These are phyloP conservation scores for Agrilus mali DNA, from an alignment of 2,888 invertebrate species.

Conservation along the genomic window DNA sequence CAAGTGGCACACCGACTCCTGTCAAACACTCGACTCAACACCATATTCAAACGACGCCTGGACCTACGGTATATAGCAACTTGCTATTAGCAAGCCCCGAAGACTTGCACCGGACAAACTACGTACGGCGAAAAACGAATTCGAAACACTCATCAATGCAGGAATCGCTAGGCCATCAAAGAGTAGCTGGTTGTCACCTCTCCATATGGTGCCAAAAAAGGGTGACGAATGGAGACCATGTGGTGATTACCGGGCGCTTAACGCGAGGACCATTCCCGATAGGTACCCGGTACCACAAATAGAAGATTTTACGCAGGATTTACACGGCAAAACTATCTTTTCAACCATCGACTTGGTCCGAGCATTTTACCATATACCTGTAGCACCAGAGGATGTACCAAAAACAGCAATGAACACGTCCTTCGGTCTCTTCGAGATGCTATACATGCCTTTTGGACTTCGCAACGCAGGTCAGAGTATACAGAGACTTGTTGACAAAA, in stretches of 20 bases:
- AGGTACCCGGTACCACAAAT: constrained; percentile 29
- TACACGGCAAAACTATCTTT: constrained; percentile 19
- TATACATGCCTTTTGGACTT: constrained; percentile 25
- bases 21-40: too few relatives aligned
- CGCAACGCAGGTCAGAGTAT: constrained; percentile 30
- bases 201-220: constrained; percentile 20
- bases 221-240: constrained; percentile 11
- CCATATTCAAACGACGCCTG: constrained; percentile 10
- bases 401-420: constrained; percentile 18
- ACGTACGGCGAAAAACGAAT: constrained; percentile 13
- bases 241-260: constrained; percentile 17
- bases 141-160: constrained; percentile 16
- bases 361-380: constrained; percentile 29
- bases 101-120: constrained; percentile 19
- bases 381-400: constrained; percentile 20
- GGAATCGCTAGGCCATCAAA: constrained; percentile 18
- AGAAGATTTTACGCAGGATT: constrained; percentile 21
- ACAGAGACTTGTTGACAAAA: constrained; percentile 26
- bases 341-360: constrained; percentile 23
- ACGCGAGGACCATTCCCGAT: constrained; percentile 29
- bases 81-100: constrained; percentile 16
- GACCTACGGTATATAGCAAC: constrained; percentile 19
- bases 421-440: constrained; percentile 21
- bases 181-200: constrained; percentile 18
- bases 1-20: too few relatives aligned